Percentiles rank a stretch among this genome's conserved stretches.
These are phyloP conservation scores for Alsophila aescularia DNA, from an alignment of 2,888 invertebrate genomes.

Conservation along the genomic window DNA sequence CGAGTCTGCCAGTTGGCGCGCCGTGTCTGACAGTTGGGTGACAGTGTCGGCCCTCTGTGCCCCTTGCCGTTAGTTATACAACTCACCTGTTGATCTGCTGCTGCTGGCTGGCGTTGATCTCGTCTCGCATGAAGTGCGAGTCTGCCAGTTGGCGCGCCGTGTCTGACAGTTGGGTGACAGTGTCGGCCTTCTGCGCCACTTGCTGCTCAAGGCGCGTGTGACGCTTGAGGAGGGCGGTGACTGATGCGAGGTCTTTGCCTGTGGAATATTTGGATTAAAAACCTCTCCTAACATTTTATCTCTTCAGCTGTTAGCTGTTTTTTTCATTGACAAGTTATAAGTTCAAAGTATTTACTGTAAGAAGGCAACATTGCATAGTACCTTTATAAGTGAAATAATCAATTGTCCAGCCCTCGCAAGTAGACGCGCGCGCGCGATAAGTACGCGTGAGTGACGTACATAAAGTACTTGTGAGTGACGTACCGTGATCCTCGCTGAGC, in stretches of 20 bases:
- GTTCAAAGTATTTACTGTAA: no score
- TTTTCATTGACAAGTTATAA: no score
- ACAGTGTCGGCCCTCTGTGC: no score
- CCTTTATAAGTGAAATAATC: no score
- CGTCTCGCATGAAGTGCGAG: constrained; percentile 95
- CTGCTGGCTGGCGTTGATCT: constrained; percentile 89
- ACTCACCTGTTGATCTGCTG: constrained; percentile 56
- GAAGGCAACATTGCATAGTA: no score
- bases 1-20: constrained; percentile 87
- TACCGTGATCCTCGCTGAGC: constrained; percentile 79
- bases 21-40: no score
- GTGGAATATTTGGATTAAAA: no score
- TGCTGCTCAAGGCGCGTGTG: constrained; percentile 94
- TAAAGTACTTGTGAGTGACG: background rate
- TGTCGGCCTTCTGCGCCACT: constrained; percentile 92
- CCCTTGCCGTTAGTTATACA: no score
- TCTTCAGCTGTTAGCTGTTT: no score
- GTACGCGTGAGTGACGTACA: no score
- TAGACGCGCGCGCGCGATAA: constrained; percentile 95
- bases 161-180: constrained; percentile 91
- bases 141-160: constrained; percentile 91
- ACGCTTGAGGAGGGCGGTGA: constrained; percentile 91
- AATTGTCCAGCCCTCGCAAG: constrained; percentile 95
- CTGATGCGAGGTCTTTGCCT: constrained; percentile 95
- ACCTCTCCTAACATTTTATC: no score